These are phyloP conservation scores for Typhlichthys subterraneus DNA, from an alignment of 2,797 vertebrate genomes.

Conservation along the genomic window DNA sequence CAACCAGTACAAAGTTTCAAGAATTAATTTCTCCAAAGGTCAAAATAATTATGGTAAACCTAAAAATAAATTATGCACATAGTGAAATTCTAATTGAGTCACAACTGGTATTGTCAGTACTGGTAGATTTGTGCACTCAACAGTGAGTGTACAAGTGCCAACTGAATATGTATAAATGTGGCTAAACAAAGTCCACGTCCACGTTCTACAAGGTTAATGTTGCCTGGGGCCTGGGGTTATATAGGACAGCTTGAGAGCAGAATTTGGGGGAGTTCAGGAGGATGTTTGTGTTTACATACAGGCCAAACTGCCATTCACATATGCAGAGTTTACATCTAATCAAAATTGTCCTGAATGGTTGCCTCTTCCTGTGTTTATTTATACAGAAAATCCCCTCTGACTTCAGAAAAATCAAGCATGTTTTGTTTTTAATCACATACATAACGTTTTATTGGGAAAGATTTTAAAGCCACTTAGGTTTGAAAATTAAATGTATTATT, in stretches of 20 bases:
- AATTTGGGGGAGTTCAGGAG: constrained; percentile 45
- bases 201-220: constrained; percentile 5
- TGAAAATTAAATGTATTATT: constrained; percentile 20
- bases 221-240: not conserved
- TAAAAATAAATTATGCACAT: constrained; percentile 12
- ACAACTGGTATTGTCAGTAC: not conserved
- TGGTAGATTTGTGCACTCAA: constrained; percentile 43
- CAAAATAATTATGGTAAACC: constrained; percentile 25
- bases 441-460: constrained; percentile 36
- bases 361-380: constrained; percentile 78
- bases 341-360: constrained; percentile 47
- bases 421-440: constrained; percentile 5
- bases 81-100: constrained; percentile 8
- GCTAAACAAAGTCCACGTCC: constrained; percentile 19
- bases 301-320: constrained; percentile 55
- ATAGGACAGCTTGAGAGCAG: constrained; percentile 21
- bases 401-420: constrained; percentile 36
- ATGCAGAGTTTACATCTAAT: constrained; percentile 50
- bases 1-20: not conserved
- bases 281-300: constrained; percentile 68
- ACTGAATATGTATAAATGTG: constrained; percentile 29
- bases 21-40: constrained; percentile 22
- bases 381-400: constrained; percentile 55
- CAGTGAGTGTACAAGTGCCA: constrained; percentile 25
- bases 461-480: constrained; percentile 28